These are phyloP conservation scores for Drosophila colorata DNA, from an alignment of 2,888 invertebrate species.

Conservation along the genomic window DNA sequence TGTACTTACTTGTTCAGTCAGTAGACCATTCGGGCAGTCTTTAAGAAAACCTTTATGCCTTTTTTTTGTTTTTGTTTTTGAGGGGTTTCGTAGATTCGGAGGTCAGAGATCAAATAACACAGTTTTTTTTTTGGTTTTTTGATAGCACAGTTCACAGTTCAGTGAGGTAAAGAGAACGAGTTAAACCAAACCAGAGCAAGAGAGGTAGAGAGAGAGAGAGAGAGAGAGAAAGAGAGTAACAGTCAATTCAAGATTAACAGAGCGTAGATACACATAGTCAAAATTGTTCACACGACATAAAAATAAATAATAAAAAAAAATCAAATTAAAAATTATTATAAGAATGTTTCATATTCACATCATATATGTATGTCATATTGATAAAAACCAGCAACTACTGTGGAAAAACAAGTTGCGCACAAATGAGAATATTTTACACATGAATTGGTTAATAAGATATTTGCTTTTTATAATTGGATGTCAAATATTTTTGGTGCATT, in stretches of 20 bases:
- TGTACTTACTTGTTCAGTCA: conserved; percentile 94
- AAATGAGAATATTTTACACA: conserved; percentile 20
- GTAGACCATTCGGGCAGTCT: conserved; percentile 97
- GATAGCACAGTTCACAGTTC: conserved; percentile 36
- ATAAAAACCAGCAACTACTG: neutral
- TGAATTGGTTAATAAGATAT: conserved; percentile 18
- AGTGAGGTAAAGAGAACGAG: conserved; percentile 25
- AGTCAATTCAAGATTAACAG: conserved; percentile 27
- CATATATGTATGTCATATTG: neutral
- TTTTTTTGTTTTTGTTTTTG: conserved; percentile 76
- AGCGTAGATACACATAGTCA: conserved; percentile 14
- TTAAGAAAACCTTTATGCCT: conserved; percentile 99
- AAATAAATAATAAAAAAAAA: neutral
- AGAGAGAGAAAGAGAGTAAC: conserved; percentile 4
- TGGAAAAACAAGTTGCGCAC: conserved; percentile 10
- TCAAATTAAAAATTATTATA: neutral
- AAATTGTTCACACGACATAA: conserved; percentile 6
- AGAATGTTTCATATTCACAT: neutral
- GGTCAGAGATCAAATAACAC: conserved; percentile 53
- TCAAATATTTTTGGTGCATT: conserved; percentile 27
- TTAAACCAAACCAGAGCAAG: conserved; percentile 18
- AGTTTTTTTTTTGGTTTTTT: conserved; percentile 16
- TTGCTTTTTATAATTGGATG: conserved; percentile 23
- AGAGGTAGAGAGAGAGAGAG: neutral
- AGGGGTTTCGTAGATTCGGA: conserved; percentile 36